Base-by-base conservation (phyloP, 2,113 vertebrate species). In the Cynoglossus semilaevis region DNA sequence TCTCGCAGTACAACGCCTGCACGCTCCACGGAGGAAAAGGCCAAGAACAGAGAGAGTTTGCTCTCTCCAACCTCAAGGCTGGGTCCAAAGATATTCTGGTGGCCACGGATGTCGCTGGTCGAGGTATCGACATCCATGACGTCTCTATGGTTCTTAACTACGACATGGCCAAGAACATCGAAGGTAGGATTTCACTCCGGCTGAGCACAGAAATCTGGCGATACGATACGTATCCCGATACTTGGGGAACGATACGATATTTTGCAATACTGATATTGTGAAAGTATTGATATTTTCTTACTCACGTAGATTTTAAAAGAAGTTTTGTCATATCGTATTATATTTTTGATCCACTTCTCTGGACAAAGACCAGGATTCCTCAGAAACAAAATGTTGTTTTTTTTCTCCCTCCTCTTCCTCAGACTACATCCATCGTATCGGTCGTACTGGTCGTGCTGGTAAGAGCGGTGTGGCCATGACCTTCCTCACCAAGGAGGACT, bases 401-500 rank as follows among this genome's bases (percentile, higher is more conserved):
- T 0, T 10, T 51, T n/a, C 8, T 15, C 15, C 22, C 16, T 45
- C 5, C 14, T 44, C 15, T 1, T 34, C 35, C 42, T 2, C 69
- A 98, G 97, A 98, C 83, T 98, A 98, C 51, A 98, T 98, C 88
- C 97, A 99, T 86, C 96, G 97, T 81, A 98, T 99, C 4, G 97
- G 97, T 51, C 93, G 97, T 76, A 99, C 97, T 0, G 97, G 97
- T 73, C 92, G 97, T 74, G 97, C 97, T 0, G 97, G 97, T 55
- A 98, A 99, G 93, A 98, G 97, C 8, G 97, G 97, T 0, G 89
- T 98, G 15, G 95, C 97, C 58, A 88, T 99, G 90, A 98, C 97
- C 15, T 99, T 99, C 94, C 94, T 99, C 76, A 99, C 97, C 79
- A 99, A 97, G 76, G 97, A 99, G 87, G 97, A 98, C 76, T 92